These are phyloP conservation scores for Lithophane leautieri DNA, from an alignment of 2,888 invertebrate genomes.

Conservation along the genomic window DNA sequence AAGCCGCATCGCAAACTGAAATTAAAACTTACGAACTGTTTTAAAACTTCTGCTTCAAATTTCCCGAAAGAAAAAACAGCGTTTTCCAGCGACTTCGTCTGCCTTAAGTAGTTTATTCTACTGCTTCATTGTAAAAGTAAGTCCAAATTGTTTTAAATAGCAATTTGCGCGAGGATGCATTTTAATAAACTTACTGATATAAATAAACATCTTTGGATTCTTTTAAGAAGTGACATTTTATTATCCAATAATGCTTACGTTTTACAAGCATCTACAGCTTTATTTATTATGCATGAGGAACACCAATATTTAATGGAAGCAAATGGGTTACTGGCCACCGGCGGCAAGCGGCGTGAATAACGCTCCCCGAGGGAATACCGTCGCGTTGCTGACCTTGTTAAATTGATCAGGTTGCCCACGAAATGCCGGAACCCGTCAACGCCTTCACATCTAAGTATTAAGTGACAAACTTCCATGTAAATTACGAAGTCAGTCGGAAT, in stretches of 20 bases:
- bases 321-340: constrained; percentile 44
- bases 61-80: constrained; percentile 33
- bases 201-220: constrained; percentile 3
- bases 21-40: constrained; percentile 58
- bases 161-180: constrained; percentile 21
- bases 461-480: constrained; percentile 64
- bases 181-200: constrained; percentile 14
- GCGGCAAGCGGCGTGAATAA: constrained; percentile 47
- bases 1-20: constrained; percentile 44
- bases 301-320: constrained; percentile 53
- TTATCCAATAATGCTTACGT: constrained; percentile 8
- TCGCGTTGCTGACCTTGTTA: constrained; percentile 58
- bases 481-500: constrained; percentile 42
- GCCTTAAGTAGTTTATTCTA: constrained; percentile 45
- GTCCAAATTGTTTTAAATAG: constrained; percentile 32
- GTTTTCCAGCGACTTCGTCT: constrained; percentile 33
- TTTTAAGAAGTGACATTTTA: constrained; percentile 1
- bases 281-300: constrained; percentile 37
- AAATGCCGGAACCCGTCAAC: constrained; percentile 53
- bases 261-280: constrained; percentile 15
- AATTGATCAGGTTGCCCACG: constrained; percentile 60
- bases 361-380: constrained; percentile 49
- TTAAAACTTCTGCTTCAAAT: constrained; percentile 45
- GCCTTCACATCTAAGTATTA: constrained; percentile 56
- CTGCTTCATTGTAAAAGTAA: constrained; percentile 58